Evolutionary conservation across 2,888 invertebrate genomes (phyloP).

Genomic region (Drosophila tripunctata): DNA sequence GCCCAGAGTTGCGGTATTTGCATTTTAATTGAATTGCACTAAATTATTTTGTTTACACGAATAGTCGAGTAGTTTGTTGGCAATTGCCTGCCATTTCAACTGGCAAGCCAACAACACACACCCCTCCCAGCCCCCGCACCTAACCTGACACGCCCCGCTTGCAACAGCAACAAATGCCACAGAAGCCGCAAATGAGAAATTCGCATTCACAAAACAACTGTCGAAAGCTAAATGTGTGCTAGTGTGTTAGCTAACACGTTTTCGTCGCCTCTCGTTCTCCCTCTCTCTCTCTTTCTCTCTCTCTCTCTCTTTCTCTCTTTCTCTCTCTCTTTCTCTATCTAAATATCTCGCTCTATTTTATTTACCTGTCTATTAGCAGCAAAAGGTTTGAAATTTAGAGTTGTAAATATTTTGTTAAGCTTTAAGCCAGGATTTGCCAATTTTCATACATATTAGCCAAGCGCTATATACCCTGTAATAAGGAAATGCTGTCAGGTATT

Average conservation of each 20-base stretch:
- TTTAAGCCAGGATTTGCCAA: neutral
- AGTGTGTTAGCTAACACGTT: neutral
- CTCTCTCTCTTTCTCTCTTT: neutral
- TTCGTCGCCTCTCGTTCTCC: neutral
- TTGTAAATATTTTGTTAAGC: neutral
- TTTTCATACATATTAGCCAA: neutral
- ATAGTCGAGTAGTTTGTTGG: conserved; percentile 9
- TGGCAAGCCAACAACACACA: neutral
- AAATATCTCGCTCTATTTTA: neutral
- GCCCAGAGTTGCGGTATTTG: conserved; percentile 57
- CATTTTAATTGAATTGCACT: conserved; percentile 78
- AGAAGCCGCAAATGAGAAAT: neutral
- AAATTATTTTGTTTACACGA: conserved; percentile 66
- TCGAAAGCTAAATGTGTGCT: neutral
- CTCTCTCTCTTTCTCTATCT: neutral
- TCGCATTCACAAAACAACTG: neutral
- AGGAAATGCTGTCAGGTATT: no score
- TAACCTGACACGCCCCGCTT: neutral
- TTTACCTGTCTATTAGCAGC: neutral
- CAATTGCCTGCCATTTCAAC: conserved; percentile 22
- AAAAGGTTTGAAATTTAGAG: neutral
- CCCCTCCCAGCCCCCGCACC: neutral
- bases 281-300: neutral
- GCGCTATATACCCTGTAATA: neutral
- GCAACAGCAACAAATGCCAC: conserved; percentile 6